These are phyloP conservation scores for Sebastes variabilis DNA, from an alignment of 2,797 vertebrate species.

Conservation along the genomic window DNA sequence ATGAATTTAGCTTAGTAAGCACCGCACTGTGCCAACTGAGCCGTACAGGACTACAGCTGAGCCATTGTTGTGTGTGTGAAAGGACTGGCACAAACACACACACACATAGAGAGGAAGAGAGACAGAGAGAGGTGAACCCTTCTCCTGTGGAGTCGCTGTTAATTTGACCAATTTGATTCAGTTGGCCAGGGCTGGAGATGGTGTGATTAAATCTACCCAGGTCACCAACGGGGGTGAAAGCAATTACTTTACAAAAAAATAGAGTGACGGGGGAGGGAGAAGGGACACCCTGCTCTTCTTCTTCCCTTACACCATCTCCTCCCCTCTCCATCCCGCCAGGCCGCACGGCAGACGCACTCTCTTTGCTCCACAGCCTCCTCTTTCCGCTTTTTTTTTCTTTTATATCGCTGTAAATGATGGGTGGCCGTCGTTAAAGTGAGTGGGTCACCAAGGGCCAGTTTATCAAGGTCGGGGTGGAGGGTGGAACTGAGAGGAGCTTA, in stretches of 20 bases:
- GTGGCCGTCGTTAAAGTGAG: constrained; percentile 74
- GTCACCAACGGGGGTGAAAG: constrained; percentile 84
- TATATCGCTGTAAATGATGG: constrained; percentile 76
- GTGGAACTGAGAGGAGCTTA: constrained; percentile 60
- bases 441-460: constrained; percentile 73
- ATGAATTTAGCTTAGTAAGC: constrained; percentile 61
- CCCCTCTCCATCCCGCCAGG: neutral
- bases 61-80: neutral
- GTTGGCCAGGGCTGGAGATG: constrained; percentile 76
- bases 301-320: constrained; percentile 20
- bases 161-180: constrained; percentile 86
- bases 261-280: constrained; percentile 67
- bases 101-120: constrained; percentile 2
- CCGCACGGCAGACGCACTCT: constrained; percentile 39
- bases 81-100: constrained; percentile 17
- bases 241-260: constrained; percentile 86
- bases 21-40: constrained; percentile 50
- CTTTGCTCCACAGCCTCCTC: constrained; percentile 49
- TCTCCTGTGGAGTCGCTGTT: constrained; percentile 74
- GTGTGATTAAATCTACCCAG: constrained; percentile 85
- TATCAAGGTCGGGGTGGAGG: constrained; percentile 75
- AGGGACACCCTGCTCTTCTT: constrained; percentile 65
- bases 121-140: constrained; percentile 52
- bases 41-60: constrained; percentile 53
- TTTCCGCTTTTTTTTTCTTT: constrained; percentile 24